Percentiles rank a stretch among this genome's conserved stretches.
These are phyloP conservation scores for Pyrochroa serraticornis DNA, from an alignment of 2,888 invertebrate genomes.

Conservation along the genomic window DNA sequence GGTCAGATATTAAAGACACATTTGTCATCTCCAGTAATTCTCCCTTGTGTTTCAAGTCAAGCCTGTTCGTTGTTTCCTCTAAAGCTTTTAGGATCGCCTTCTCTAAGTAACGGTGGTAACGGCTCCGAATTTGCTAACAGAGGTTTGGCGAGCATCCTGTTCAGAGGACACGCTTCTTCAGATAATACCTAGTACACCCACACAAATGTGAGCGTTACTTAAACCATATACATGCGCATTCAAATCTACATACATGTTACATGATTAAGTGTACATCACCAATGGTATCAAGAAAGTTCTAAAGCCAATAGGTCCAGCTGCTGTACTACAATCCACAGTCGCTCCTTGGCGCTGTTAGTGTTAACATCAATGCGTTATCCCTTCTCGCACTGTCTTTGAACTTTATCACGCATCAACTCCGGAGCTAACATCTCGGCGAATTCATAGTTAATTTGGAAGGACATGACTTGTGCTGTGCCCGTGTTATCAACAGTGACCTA, in stretches of 20 bases:
- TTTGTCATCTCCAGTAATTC: no score
- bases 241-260: constrained; percentile 11
- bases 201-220: constrained; percentile 10
- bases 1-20: no score
- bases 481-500: constrained; percentile 1
- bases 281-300: constrained; percentile 41
- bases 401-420: constrained; percentile 26
- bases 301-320: constrained; percentile 41
- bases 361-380: constrained; percentile 34
- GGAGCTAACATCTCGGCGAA: constrained; percentile 21
- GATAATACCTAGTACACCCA: constrained; percentile 15
- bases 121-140: no score
- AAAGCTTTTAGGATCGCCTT: no score
- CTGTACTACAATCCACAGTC: constrained; percentile 48
- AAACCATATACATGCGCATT: constrained; percentile 13
- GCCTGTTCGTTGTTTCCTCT: no score
- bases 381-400: constrained; percentile 26
- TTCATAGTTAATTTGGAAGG: constrained; percentile 14
- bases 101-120: no score
- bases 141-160: no score
- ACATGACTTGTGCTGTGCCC: constrained; percentile 27
- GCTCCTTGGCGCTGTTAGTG: constrained; percentile 43
- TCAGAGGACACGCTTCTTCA: no score
- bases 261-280: constrained; percentile 27
- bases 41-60: no score